Conservation (phyloP, 2,113 vertebrate species). For the Lophius piscatorius region DNA sequence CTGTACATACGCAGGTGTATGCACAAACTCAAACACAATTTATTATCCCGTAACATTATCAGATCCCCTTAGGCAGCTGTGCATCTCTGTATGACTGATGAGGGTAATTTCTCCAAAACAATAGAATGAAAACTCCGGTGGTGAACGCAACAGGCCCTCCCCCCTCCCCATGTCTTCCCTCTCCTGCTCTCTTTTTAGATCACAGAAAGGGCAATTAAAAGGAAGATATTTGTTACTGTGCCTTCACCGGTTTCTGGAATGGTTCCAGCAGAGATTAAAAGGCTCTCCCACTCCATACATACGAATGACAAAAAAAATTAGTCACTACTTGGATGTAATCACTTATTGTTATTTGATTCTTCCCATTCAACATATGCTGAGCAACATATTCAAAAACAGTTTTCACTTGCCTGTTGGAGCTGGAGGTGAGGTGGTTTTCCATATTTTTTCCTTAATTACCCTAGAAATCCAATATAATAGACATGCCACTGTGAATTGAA, state of each 20-base stretch:
- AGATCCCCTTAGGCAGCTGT: constrained; percentile 82
- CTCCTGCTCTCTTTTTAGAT: constrained; percentile 44
- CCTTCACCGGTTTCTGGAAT: constrained; percentile 57
- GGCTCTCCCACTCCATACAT: constrained; percentile 5
- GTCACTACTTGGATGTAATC: constrained; percentile 23
- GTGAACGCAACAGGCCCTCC: constrained; percentile 60
- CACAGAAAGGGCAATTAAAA: constrained; percentile 52
- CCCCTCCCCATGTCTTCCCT: constrained; percentile 19
- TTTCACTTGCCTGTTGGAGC: constrained; percentile 26
- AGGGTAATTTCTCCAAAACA: constrained; percentile 86
- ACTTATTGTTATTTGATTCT: constrained; percentile 17
- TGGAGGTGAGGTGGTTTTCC: constrained; percentile 23
- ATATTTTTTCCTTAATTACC: constrained; percentile 68
- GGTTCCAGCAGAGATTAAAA: constrained; percentile 44
- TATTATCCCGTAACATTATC: constrained; percentile 80
- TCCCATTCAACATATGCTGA: constrained; percentile 21
- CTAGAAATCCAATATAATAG: constrained; percentile 69
- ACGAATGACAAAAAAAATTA: constrained; percentile 13
- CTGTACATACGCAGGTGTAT: constrained; percentile 5
- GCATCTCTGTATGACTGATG: constrained; percentile 85
- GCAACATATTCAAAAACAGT: constrained; percentile 22
- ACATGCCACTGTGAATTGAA: constrained; percentile 64
- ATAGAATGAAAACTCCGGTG: constrained; percentile 79
- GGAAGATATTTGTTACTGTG: constrained; percentile 58
- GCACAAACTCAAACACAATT: constrained; percentile 61